Evolutionary conservation across 2,888 invertebrate genomes (phyloP).

Genomic region (Nymphalis urticae): DNA sequence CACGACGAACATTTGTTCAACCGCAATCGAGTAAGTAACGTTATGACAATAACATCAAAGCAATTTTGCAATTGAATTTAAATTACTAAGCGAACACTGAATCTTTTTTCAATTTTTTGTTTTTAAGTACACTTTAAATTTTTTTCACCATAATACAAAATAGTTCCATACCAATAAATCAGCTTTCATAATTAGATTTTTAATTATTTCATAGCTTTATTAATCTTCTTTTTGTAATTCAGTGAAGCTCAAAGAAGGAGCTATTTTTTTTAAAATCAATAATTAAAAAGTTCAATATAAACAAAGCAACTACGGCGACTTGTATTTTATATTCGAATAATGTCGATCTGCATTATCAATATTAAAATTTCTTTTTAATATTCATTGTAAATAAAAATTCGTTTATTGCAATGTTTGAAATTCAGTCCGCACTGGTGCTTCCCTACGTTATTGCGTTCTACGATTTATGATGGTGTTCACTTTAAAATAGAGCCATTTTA

Average conservation of each 20-base stretch:
- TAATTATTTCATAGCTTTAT: too few species aligned
- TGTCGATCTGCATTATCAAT: conserved; percentile 3
- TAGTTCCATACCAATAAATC: not conserved
- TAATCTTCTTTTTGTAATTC: too few species aligned
- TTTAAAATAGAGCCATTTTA: conserved; percentile 79
- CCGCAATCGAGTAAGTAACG: conserved; percentile 53
- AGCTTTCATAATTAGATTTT: too few species aligned
- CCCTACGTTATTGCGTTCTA: conserved; percentile 70
- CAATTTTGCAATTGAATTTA: conserved; percentile 38
- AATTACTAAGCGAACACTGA: conserved; percentile 28
- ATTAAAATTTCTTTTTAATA: conserved; percentile 18
- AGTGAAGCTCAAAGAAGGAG: too few species aligned
- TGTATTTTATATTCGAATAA: not conserved
- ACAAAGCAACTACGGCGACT: too few species aligned
- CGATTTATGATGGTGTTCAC: conserved; percentile 72
- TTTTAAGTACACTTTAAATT: not conserved
- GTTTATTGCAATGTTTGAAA: conserved; percentile 68
- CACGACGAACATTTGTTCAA: conserved; percentile 63
- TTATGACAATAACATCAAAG: conserved; percentile 57
- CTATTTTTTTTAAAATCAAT: too few species aligned
- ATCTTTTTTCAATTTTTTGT: not conserved
- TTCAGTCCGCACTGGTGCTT: conserved; percentile 65
- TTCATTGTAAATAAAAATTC: conserved; percentile 33
- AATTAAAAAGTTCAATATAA: too few species aligned
- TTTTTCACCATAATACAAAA: not conserved